Evolutionary conservation across 2,797 vertebrate species (phyloP).

Genomic region (Fistularia commersonii): DNA sequence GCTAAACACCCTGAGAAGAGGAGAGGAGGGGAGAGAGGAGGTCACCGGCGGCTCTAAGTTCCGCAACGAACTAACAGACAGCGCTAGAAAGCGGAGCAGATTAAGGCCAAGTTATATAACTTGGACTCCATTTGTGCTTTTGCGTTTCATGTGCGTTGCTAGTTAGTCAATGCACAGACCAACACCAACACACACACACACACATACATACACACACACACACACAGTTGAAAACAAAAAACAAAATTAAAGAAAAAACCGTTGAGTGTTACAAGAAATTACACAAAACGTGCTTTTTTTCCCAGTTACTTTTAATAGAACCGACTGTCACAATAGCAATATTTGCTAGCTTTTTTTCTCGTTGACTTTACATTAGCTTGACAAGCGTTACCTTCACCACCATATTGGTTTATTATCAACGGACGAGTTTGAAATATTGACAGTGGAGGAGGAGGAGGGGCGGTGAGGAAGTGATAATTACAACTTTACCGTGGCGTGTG

Average conservation of each 20-base stretch:
- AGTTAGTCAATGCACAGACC: constrained; percentile 14
- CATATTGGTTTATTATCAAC: constrained; percentile 6
- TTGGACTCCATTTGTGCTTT: constrained; percentile 58
- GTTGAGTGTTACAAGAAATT: too few relatives aligned
- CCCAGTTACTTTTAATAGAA: too few relatives aligned
- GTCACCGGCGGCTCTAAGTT: constrained; percentile 16
- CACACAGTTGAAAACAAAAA: neutral
- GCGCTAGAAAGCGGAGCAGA: constrained; percentile 64
- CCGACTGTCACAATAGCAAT: too few relatives aligned
- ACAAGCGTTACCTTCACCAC: constrained; percentile 2
- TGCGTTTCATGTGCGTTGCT: constrained; percentile 34
- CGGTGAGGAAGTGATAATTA: constrained; percentile 27
- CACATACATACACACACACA: too few relatives aligned
- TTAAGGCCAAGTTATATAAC: constrained; percentile 81
- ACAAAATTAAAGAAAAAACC: neutral
- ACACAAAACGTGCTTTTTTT: too few relatives aligned
- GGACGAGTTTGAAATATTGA: neutral
- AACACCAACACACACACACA: neutral
- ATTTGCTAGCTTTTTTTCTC: too few relatives aligned
- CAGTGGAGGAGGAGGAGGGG: neutral
- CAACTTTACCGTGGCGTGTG: constrained; percentile 8
- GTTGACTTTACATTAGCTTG: constrained; percentile 22
- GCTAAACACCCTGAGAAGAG: neutral
- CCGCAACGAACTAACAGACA: constrained; percentile 58
- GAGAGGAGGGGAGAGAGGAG: constrained; percentile 7